Evolutionary conservation across 2,888 invertebrate genomes (phyloP).

Genomic region (Stegophylla sp.): DNA sequence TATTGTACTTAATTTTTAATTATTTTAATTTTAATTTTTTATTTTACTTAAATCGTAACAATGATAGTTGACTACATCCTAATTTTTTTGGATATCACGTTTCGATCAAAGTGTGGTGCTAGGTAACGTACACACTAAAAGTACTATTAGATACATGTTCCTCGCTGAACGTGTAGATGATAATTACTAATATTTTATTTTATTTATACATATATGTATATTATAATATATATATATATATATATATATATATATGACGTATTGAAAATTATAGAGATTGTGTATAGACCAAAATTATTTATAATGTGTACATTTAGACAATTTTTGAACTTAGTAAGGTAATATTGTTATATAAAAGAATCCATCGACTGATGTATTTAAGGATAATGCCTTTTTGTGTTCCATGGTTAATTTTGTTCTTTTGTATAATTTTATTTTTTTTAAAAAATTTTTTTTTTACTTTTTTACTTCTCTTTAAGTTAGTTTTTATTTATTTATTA

Average conservation of each 20-base stretch:
- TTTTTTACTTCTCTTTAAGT: conserved; percentile 36
- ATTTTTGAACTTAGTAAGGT: conserved; percentile 46
- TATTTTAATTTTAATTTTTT: background rate
- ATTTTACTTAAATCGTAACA: background rate
- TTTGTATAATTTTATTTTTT: conserved; percentile 20
- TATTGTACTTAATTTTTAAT: conserved; percentile 15
- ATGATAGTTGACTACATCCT: background rate
- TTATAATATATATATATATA: conserved; percentile 1
- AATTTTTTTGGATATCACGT: background rate
- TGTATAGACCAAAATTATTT: conserved; percentile 46
- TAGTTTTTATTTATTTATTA: background rate
- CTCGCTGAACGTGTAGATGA: background rate
- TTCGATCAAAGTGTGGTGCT: background rate
- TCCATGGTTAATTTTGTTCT: conserved; percentile 44
- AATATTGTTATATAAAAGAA: conserved; percentile 38
- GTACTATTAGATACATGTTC: background rate
- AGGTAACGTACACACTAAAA: background rate
- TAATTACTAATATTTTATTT: background rate
- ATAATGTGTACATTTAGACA: conserved; percentile 45
- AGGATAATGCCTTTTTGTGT: conserved; percentile 58
- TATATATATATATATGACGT: conserved; percentile 5
- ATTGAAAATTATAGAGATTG: conserved; percentile 22
- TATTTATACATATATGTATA: background rate
- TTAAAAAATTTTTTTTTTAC: conserved; percentile 6
- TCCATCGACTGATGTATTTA: conserved; percentile 58